Evolutionary conservation across 1,140 invertebrate genomes (phyloP).

Genomic region (Drosophila leontia): DNA sequence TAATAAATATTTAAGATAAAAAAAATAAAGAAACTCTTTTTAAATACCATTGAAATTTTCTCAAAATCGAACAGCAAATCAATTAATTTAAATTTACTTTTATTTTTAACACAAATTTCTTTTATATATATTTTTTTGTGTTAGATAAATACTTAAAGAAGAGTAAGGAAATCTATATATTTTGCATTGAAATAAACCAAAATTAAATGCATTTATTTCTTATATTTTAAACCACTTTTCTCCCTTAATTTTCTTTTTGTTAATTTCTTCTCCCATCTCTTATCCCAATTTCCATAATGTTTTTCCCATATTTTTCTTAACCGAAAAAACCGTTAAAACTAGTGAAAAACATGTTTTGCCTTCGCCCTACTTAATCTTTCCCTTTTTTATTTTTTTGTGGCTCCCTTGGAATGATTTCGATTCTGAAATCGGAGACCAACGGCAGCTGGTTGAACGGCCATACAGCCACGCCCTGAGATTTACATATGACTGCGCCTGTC

Average conservation of each 20-base stretch:
- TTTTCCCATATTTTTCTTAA: conserved; percentile 28
- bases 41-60: too few species aligned
- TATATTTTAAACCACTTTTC: neutral
- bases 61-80: too few species aligned
- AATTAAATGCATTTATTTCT: neutral
- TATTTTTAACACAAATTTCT: too few species aligned
- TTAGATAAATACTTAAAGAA: too few species aligned
- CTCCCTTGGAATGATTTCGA: conserved; percentile 13
- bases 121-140: too few species aligned
- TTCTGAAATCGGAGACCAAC: conserved; percentile 48
- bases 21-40: too few species aligned
- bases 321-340: conserved; percentile 32
- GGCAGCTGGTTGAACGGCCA: conserved; percentile 35
- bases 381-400: conserved; percentile 10
- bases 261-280: neutral
- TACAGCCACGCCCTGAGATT: conserved; percentile 53
- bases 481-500: conserved; percentile 79
- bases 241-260: neutral
- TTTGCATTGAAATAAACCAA: neutral
- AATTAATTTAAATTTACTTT: too few species aligned
- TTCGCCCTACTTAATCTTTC: conserved; percentile 16
- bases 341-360: conserved; percentile 36
- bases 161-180: too few species aligned
- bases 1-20: too few species aligned
- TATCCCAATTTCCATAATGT: conserved; percentile 15